Evolutionary conservation across 2,888 invertebrate species (phyloP).

Genomic region (Hydraecia micacea): DNA sequence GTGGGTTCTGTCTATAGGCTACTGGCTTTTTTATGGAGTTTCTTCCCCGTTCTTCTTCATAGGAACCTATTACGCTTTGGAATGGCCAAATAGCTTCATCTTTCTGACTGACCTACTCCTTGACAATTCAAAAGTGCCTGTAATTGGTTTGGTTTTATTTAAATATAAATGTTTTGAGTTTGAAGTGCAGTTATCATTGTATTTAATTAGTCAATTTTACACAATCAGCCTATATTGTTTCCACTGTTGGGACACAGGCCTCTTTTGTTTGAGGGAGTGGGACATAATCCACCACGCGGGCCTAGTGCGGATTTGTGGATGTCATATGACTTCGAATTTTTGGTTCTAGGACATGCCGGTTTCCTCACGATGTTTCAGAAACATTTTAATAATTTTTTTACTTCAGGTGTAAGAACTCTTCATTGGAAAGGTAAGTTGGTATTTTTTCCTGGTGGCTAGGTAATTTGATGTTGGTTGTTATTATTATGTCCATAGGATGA

Average conservation of each 20-base stretch:
- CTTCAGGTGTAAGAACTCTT: neutral
- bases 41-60: neutral
- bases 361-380: neutral
- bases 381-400: neutral
- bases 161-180: neutral
- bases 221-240: neutral
- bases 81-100: neutral
- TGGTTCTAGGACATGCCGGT: neutral
- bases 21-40: neutral
- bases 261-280: neutral
- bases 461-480: neutral
- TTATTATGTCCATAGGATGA: neutral
- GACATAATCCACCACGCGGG: no score
- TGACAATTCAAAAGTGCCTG: neutral
- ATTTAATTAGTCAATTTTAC: no score
- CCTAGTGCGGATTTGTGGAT: neutral
- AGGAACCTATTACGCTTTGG: neutral
- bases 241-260: neutral
- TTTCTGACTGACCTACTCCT: neutral
- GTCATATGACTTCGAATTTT: neutral
- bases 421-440: neutral
- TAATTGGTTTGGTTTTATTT: neutral
- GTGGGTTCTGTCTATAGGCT: constrained; percentile 54
- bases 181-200: neutral
- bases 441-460: neutral